Evolutionary conservation across 2,113 vertebrate genomes (phyloP).

Genomic region (Eclectus roratus): DNA sequence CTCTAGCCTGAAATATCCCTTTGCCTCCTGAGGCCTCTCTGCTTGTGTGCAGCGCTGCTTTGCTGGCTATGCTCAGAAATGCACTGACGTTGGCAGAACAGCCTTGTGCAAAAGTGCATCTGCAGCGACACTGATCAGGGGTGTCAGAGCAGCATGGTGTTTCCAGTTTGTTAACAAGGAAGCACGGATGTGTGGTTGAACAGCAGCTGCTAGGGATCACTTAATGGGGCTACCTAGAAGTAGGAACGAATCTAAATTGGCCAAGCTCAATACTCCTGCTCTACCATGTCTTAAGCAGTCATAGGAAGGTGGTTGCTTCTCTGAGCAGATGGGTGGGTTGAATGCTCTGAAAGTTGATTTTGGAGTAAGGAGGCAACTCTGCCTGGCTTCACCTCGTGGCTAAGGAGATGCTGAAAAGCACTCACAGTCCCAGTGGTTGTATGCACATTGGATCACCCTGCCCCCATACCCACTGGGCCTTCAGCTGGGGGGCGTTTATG

Average conservation of each 20-base stretch:
- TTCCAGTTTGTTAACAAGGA: neutral
- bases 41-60: neutral
- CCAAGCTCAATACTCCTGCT: neutral
- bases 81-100: rapidly evolving
- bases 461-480: too few species aligned
- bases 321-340: neutral
- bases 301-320: neutral
- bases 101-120: neutral
- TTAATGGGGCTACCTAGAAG: neutral
- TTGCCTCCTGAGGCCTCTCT: neutral
- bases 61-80: neutral
- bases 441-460: rapidly evolving
- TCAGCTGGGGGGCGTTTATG: rapidly evolving
- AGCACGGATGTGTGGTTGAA: too few species aligned
- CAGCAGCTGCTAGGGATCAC: neutral
- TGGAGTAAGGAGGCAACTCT: rapidly evolving
- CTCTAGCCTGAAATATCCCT: neutral
- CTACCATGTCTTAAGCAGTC: neutral
- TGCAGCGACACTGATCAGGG: neutral
- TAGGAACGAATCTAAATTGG: neutral
- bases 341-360: rapidly evolving
- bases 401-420: neutral
- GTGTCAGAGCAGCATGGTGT: rapidly evolving
- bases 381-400: neutral
- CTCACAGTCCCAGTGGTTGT: rapidly evolving